These are phyloP conservation scores for Drosophila gunungcola DNA, from an alignment of 1,140 invertebrate genomes.

Conservation along the genomic window DNA sequence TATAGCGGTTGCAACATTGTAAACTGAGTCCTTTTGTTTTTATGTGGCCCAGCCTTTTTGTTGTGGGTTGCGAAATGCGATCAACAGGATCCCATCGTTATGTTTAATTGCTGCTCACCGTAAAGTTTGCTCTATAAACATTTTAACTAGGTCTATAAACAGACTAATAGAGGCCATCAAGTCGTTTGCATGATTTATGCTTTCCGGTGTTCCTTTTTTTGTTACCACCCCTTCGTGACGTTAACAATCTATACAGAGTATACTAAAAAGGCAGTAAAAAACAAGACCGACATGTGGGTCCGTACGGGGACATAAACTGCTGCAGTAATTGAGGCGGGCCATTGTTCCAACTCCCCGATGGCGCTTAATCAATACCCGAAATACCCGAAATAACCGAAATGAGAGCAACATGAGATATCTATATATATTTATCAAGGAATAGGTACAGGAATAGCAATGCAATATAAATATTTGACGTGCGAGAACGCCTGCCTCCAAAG, in stretches of 20 bases:
- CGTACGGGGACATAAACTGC: conserved; percentile 56
- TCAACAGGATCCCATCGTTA: conserved; percentile 45
- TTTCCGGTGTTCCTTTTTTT: conserved; percentile 7
- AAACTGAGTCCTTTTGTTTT: background rate
- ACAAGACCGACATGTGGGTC: conserved; percentile 41
- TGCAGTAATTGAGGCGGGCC: conserved; percentile 68
- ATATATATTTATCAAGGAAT: background rate
- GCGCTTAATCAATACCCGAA: conserved; percentile 78
- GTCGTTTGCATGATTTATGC: conserved; percentile 75
- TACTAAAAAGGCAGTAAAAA: conserved; percentile 70
- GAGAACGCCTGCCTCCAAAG: conserved; percentile 71
- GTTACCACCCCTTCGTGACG: conserved; percentile 45
- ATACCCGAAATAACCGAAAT: conserved; percentile 61
- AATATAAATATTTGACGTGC: conserved; percentile 83
- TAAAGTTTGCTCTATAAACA: conserved; percentile 72
- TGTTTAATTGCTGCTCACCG: conserved; percentile 71
- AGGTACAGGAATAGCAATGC: conserved; percentile 44
- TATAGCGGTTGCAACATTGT: background rate
- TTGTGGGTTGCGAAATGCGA: conserved; percentile 6
- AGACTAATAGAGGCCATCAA: conserved; percentile 72
- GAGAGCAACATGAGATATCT: conserved; percentile 17
- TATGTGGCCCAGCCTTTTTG: conserved; percentile 27
- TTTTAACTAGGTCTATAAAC: conserved; percentile 77
- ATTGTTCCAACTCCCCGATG: conserved; percentile 36
- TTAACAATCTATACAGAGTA: conserved; percentile 53